Evolutionary conservation across 2,797 vertebrate genomes (phyloP), one percentile per base, ranked within the genome.

Genomic region (Brachymystax lenok): DNA sequence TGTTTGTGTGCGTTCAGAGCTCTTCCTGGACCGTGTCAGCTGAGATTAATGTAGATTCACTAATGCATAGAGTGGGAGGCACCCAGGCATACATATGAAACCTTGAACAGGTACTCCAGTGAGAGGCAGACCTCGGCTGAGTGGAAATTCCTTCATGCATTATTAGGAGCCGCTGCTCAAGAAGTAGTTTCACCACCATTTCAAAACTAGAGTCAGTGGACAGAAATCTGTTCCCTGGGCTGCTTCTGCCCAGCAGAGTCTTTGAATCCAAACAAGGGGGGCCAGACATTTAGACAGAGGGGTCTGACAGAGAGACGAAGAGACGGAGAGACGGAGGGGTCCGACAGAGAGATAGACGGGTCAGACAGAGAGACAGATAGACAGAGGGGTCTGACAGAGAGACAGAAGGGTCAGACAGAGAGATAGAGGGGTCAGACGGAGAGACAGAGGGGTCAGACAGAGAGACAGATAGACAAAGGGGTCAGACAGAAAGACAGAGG

Each of bases 31-130:
- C 81, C 28, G 69, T 83, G 85, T 87, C 85, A 87, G 80, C 74
- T 73, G 81, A 85, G 85, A 87, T 85, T 82, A 84, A 87, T 87
- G 85, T 83, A 87, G 78, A 85, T 84, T 81, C 80, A 80, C 81
- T 84, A 82, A 85, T 84, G 85, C 78, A 83, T 70, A 24, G 74
- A 61, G 70, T 79, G 78, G 83, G 79, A 80, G 78, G 66, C 70
- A 21, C 64, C 40, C 81, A 78, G 59, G 73, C 76, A 67, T 74
- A 64, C 21, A 19, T 33, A 33, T 16, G 35, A 66, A 66, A 66
- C 63, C 63, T 28, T 66, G 69, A 80, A 75, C 66, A 74, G 54
- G 59, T 64, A 68, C 46, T 46, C 67, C 52, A 27, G 1, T 24
- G 72, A 69, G 69, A 46, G 50, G 30, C 33, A 61, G 24, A 61